Conservation (phyloP, 23 tunicate genomes). For the Corella eumyota region DNA sequence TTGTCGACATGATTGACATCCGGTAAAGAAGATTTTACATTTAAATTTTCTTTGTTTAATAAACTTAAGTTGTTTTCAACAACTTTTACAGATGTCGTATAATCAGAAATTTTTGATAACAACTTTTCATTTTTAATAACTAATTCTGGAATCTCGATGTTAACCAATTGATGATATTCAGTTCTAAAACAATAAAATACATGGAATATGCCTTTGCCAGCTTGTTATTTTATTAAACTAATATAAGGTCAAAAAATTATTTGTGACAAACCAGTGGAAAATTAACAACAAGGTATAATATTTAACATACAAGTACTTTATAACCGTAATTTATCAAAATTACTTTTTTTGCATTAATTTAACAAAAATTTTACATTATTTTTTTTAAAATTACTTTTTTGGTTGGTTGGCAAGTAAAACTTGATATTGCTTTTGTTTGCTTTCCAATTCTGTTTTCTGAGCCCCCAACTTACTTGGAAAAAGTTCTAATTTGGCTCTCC, state of each 20-base stretch:
- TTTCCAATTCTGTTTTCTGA: slow-evolving; percentile 40
- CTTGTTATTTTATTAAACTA: too few relatives aligned
- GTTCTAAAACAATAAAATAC: slow-evolving; percentile 18
- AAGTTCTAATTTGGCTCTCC: slow-evolving; percentile 37
- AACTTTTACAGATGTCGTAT: background rate
- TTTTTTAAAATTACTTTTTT: slow-evolving; percentile 38
- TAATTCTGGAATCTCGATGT: slow-evolving; percentile 37
- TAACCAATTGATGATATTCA: slow-evolving; percentile 39
- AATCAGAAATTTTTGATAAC: slow-evolving; percentile 11
- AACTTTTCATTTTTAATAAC: slow-evolving; percentile 1
- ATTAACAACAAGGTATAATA: too few relatives aligned
- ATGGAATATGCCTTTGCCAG: too few relatives aligned
- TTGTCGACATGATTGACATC: slow-evolving; percentile 44
- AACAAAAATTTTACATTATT: too few relatives aligned
- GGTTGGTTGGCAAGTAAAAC: slow-evolving; percentile 56
- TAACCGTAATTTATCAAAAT: too few relatives aligned
- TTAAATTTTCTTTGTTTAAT: slow-evolving; percentile 16
- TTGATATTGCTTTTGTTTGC: slow-evolving; percentile 46
- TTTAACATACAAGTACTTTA: too few relatives aligned
- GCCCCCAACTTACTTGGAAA: slow-evolving; percentile 61
- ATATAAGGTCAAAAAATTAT: too few relatives aligned
- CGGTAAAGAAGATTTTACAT: slow-evolving; percentile 18
- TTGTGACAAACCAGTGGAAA: too few relatives aligned
- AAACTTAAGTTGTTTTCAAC: slow-evolving; percentile 13
- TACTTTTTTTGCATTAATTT: too few relatives aligned